A percentile compares a stretch with the other conserved stretches of the same genome.
These are phyloP conservation scores for Acleris laterana DNA, from an alignment of 2,888 invertebrate genomes.

Conservation along the genomic window DNA sequence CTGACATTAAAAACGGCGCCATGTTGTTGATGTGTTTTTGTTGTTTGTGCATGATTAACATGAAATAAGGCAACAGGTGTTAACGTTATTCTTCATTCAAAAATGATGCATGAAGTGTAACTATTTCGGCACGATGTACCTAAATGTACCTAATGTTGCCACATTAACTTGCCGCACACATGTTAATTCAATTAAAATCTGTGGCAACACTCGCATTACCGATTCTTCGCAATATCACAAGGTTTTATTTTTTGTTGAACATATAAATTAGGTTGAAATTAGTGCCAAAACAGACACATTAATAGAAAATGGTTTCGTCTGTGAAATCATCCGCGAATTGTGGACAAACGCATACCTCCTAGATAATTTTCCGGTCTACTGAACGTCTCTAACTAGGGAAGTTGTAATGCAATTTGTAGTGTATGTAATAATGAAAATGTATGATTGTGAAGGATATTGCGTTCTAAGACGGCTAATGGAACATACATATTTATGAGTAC, in stretches of 20 bases:
- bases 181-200: constrained; percentile 10
- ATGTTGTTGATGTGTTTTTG: neutral
- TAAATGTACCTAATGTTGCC: constrained; percentile 12
- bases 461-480: constrained; percentile 14
- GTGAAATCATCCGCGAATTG: neutral
- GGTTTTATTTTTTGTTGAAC: constrained; percentile 8
- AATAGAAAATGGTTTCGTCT: no score
- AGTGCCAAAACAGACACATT: no score
- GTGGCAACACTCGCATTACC: constrained; percentile 13
- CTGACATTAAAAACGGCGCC: constrained; percentile 21
- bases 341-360: neutral
- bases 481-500: constrained; percentile 27
- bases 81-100: neutral
- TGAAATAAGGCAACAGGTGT: constrained; percentile 1
- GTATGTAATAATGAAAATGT: constrained; percentile 4
- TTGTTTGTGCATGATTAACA: neutral
- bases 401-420: constrained; percentile 18
- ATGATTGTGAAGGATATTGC: constrained; percentile 26
- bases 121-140: neutral
- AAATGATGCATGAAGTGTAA: neutral
- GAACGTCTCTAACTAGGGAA: constrained; percentile 4
- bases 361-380: constrained; percentile 24
- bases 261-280: constrained; percentile 3
- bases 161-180: constrained; percentile 5
- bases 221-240: constrained; percentile 8